Evolutionary conservation across 2,888 invertebrate genomes (phyloP), one percentile per base, ranked within the genome.

Genomic region (Pseudococcus jackbeardsleyi): DNA sequence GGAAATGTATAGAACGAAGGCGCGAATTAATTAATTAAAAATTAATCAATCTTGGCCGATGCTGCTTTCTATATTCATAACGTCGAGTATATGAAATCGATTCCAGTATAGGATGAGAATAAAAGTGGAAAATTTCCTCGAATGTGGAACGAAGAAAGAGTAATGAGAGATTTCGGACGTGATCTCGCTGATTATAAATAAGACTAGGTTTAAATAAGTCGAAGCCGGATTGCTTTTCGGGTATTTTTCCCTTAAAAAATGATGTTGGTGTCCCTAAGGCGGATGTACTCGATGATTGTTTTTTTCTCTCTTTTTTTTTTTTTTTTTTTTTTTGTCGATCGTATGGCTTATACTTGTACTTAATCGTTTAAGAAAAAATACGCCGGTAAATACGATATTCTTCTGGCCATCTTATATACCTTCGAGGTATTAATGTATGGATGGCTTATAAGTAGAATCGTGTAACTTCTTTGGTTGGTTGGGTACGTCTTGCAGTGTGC

Each of bases 21-120:
- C 64, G 19, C 22, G 64, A 64, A 64, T 64, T 64, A 64, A 64
- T 64, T 64, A 64, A 64, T 64, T 64, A 64, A 64, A 64, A 64
- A 64, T 64, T 64, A 64, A 64, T 64, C 64, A 64, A 64, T 64
- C 22, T 64, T 64, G 15, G n/a, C 15, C 64, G 9, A n/a, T 54
- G 64, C 22, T 64, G 64, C 64, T 64, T 64, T 64, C 64, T 64
- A 64, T 12, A 5, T 0, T 7, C 19, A 33, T 33, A 33, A n/a
- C 15, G 7, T 59, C n/a, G 59, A 12, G 64, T 59, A 64, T 64
- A 64, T 12, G 64, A 64, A 64, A 64, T 64, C 22, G 11, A 64
- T 12, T 17, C 50, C 5, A 50, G 50, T 12, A 11, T n/a, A 15
- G 54, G 54, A 54, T 54, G 6, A 59, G 59, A 64, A 64, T 12